Evolutionary conservation across 2,888 invertebrate species (phyloP).

Genomic region (Drosophila putrida): DNA sequence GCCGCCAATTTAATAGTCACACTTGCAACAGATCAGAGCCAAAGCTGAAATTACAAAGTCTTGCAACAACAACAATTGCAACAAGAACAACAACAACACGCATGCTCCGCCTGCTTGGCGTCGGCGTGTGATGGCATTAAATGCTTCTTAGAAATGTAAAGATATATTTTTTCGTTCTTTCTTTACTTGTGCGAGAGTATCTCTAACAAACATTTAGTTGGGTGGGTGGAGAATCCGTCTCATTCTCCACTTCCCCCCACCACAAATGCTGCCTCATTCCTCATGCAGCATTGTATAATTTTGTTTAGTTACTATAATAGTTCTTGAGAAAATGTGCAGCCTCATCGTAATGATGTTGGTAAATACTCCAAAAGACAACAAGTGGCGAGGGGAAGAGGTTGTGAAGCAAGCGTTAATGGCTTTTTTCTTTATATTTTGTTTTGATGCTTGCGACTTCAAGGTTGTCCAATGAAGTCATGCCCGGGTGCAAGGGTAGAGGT

Average conservation of each 20-base stretch:
- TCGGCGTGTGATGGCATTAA: constrained; percentile 75
- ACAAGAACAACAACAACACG: constrained; percentile 42
- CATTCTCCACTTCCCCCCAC: constrained; percentile 1
- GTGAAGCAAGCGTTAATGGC: constrained; percentile 66
- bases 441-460: constrained; percentile 62
- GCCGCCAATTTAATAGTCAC: constrained; percentile 82
- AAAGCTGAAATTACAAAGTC: constrained; percentile 68
- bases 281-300: constrained; percentile 62
- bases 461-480: constrained; percentile 42
- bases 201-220: constrained; percentile 43
- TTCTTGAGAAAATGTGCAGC: constrained; percentile 76
- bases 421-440: constrained; percentile 10
- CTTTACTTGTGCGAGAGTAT: constrained; percentile 20
- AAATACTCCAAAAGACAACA: constrained; percentile 53
- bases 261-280: constrained; percentile 15
- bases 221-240: constrained; percentile 47
- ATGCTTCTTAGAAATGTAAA: constrained; percentile 77
- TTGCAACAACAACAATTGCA: constrained; percentile 32
- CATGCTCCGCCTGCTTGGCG: constrained; percentile 62
- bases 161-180: constrained; percentile 49
- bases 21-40: constrained; percentile 69
- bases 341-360: constrained; percentile 77
- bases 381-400: constrained; percentile 37
- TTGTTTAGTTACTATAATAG: constrained; percentile 74
- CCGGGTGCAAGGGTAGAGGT: constrained; percentile 30